Evolutionary conservation across 1,140 invertebrate genomes (phyloP).

Genomic region (Drosophila bocqueti): DNA sequence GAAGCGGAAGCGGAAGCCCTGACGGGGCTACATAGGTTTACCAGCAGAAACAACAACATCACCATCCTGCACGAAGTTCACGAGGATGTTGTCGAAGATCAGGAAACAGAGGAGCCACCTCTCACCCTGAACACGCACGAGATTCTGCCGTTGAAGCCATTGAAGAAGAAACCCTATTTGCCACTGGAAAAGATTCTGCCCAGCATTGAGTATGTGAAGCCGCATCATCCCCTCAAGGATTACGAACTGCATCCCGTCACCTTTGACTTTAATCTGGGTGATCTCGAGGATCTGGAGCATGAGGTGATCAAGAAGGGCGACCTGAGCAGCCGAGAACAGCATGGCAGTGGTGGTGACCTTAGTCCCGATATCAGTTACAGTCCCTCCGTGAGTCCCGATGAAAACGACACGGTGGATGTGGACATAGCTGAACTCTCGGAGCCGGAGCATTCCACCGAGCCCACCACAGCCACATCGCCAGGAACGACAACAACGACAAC

Average conservation of each 20-base stretch:
- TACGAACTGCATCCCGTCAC: conserved; percentile 79
- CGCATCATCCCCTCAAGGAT: conserved; percentile 67
- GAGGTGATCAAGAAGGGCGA: conserved; percentile 77
- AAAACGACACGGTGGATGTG: conserved; percentile 62
- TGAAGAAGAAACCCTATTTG: conserved; percentile 76
- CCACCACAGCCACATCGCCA: conserved; percentile 34
- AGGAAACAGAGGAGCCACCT: conserved; percentile 42
- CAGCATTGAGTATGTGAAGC: conserved; percentile 67
- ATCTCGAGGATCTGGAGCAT: conserved; percentile 78
- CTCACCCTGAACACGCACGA: conserved; percentile 72
- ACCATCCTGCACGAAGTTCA: conserved; percentile 77
- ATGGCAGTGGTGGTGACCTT: conserved; percentile 23
- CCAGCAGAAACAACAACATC: conserved; percentile 65
- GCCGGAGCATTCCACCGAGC: conserved; percentile 30
- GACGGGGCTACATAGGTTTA: conserved; percentile 33
- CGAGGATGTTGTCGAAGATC: conserved; percentile 6
- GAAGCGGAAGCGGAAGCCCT: conserved; percentile 6
- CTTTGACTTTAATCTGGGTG: conserved; percentile 81
- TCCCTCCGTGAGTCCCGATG: conserved; percentile 48
- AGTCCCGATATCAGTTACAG: conserved; percentile 48
- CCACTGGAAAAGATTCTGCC: conserved; percentile 70
- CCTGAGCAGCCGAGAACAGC: conserved; percentile 60
- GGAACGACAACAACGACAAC: conserved; percentile 27
- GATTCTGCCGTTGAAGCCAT: conserved; percentile 66
- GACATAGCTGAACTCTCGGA: conserved; percentile 54